These are phyloP conservation scores for Microcebus griseorufus DNA, from an alignment of 2,113 vertebrate species.

Conservation along the genomic window DNA sequence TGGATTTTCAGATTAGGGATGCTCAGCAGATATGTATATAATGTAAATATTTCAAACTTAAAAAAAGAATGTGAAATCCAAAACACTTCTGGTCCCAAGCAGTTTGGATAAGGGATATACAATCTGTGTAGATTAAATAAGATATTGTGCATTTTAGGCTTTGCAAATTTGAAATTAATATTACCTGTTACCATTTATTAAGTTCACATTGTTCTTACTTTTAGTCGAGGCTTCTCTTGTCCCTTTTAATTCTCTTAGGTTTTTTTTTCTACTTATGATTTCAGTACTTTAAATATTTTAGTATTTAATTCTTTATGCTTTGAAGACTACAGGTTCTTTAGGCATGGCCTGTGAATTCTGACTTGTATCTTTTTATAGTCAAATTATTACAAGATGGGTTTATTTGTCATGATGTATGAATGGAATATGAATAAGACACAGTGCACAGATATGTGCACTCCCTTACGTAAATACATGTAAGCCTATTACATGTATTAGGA, in stretches of 20 bases:
- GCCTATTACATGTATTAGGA: background rate
- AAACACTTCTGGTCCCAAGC: background rate
- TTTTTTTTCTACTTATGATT: background rate
- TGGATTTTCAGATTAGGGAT: background rate
- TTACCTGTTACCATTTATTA: background rate
- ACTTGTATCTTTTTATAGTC: background rate
- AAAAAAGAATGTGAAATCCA: background rate
- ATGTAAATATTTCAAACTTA: background rate
- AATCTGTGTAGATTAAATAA: background rate
- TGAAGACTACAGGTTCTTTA: background rate
- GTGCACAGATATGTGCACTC: background rate
- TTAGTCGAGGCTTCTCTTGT: background rate
- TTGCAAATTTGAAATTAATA: constrained; percentile 6
- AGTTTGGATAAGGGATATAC: background rate
- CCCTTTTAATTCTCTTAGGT: background rate
- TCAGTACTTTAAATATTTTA: background rate
- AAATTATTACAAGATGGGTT: constrained; percentile 46
- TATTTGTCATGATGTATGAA: constrained; percentile 1
- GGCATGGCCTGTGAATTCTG: background rate
- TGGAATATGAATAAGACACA: background rate
- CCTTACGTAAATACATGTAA: background rate
- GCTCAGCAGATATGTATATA: background rate
- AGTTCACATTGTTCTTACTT: background rate
- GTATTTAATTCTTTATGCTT: constrained; percentile 30
- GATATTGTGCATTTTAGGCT: background rate